A percentile compares a stretch with the other conserved stretches of the same genome.
These are phyloP conservation scores for Myiagra hebetior DNA, from an alignment of 2,113 vertebrate species.

Conservation along the genomic window DNA sequence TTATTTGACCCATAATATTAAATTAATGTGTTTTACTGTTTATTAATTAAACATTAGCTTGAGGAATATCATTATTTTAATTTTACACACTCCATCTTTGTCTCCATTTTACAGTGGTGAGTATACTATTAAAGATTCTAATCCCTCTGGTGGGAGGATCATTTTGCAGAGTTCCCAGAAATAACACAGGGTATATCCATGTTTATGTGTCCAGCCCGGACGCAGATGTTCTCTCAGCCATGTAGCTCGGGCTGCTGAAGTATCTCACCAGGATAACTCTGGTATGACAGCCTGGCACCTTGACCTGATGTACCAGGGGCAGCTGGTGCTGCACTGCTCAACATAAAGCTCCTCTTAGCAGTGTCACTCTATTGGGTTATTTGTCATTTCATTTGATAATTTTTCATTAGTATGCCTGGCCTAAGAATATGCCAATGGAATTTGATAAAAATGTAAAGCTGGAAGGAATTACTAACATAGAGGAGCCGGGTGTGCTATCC, in stretches of 20 bases:
- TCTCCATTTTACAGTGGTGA: background rate
- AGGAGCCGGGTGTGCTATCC: background rate
- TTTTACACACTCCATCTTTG: background rate
- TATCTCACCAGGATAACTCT: background rate
- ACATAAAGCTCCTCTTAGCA: background rate
- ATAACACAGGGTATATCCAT: rapidly evolving
- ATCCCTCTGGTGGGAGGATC: background rate
- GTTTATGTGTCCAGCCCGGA: background rate
- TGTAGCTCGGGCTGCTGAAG: background rate
- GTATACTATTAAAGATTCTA: background rate
- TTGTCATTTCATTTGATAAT: background rate
- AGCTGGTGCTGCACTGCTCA: background rate
- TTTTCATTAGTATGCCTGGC: background rate
- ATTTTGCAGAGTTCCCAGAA: background rate
- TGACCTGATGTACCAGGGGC: background rate
- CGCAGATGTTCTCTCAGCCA: background rate
- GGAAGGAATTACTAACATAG: background rate
- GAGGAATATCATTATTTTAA: background rate
- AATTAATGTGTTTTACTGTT: background rate
- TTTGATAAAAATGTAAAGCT: conserved; percentile 14
- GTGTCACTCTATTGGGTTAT: background rate
- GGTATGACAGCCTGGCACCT: background rate
- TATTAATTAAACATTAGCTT: conserved; percentile 6
- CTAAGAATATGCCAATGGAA: background rate
- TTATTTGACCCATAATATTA: background rate